phyloP scores from a whole-genome alignment of 2,888 invertebrate species.

The Hyposoter dolosus region DNA sequence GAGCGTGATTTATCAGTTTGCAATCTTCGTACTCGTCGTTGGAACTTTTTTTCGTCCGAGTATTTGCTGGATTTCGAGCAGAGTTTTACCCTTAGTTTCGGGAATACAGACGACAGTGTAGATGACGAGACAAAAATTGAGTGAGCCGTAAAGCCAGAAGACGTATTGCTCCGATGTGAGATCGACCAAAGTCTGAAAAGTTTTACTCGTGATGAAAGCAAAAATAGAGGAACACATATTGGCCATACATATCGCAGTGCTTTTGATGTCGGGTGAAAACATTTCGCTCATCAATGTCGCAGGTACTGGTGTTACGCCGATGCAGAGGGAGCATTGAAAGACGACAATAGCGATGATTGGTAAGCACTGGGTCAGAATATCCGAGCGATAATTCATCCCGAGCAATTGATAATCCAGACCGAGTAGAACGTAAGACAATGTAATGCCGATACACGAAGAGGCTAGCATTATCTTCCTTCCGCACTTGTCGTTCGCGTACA shows the following conservation, averaged over 20 bases:
- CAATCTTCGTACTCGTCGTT: background rate
- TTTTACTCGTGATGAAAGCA: slow-evolving; percentile 76
- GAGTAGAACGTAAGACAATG: slow-evolving; percentile 69
- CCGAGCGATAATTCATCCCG: slow-evolving; percentile 55
- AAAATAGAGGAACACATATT: slow-evolving; percentile 75
- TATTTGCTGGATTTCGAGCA: slow-evolving; percentile 78
- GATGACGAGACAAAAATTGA: slow-evolving; percentile 65
- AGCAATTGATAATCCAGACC: slow-evolving; percentile 75
- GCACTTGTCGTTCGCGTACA: slow-evolving; percentile 77
- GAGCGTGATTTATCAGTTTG: background rate
- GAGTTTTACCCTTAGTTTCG: slow-evolving; percentile 79
- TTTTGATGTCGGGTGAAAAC: slow-evolving; percentile 77
- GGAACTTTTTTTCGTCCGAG: slow-evolving; percentile 51
- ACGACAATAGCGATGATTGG: slow-evolving; percentile 72
- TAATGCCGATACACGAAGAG: slow-evolving; percentile 73
- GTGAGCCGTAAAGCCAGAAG: slow-evolving; percentile 73
- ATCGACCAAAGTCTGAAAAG: slow-evolving; percentile 76
- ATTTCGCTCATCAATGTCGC: slow-evolving; percentile 77
- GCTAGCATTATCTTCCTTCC: slow-evolving; percentile 78
- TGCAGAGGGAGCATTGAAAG: slow-evolving; percentile 70
- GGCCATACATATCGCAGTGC: slow-evolving; percentile 74
- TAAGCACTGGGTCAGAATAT: slow-evolving; percentile 73
- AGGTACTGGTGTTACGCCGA: slow-evolving; percentile 76
- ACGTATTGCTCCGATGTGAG: slow-evolving; percentile 73
- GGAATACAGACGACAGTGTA: slow-evolving; percentile 71